Evolutionary conservation across 2,888 invertebrate genomes (phyloP), one percentile per base, ranked within the genome.

Genomic region (Cheilosia variabilis): DNA sequence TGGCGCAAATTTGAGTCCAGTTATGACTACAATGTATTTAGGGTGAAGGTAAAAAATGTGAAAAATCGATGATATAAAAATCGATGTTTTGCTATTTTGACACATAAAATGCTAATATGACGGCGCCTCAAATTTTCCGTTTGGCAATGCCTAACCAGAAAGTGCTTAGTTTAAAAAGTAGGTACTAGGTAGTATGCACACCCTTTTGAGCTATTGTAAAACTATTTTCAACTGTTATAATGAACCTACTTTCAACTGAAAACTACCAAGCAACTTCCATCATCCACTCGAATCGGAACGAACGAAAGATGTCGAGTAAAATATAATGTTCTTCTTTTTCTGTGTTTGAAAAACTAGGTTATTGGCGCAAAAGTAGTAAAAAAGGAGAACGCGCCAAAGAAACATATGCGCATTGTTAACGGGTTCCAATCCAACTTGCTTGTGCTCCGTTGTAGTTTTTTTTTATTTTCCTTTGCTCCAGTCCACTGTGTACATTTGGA

Each of bases 351-450:
- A 83, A 87, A 78, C 87, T 87, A 87, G 87, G 87, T 84, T 87
- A 87, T 87, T 87, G 87, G 84, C 87, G 87, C 83, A 83, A 87
- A 87, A 84, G 77, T 87, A 84, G 87, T 87, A 79, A 87, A 76
- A 81, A 76, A 82, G 72, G 76, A 87, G 72, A 87, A 78, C 82
- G 63, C 55, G 77, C 62, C 69, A 76, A 69, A 75, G 75, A 83
- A 87, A 87, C 83, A 83, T 78, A 83, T 83, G 78, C 73, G 78
- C 78, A 73, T 72, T 81, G 76, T 76, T 86, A 81, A 86, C 81
- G 81, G 86, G 80, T 86, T 86, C 13, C 37, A 86, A 81, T 86
- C 13, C 37, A 86, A 81, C 81, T 81, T 55, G 66, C 69, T 63
- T 69, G 73, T 81, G 77, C 86, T 66, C 84, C 84, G 69, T 13